Evolutionary conservation across 2,888 invertebrate species (phyloP), one percentile per base, ranked within the genome.

Genomic region (Chrysomela aeneicollis): DNA sequence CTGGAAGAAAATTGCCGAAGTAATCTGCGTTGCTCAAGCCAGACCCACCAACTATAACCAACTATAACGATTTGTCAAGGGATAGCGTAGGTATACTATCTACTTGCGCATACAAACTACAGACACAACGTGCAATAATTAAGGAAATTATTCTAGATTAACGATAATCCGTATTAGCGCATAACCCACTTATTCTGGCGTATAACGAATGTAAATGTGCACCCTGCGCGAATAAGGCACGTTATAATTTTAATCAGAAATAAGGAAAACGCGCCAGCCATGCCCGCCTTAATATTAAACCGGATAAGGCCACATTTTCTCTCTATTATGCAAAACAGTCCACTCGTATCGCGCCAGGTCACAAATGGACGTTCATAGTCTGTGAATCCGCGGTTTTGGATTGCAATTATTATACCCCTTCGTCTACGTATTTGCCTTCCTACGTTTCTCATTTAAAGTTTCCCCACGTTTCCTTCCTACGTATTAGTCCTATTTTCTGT

Each of bases 301-400:
- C 63, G 60, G 53, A 70, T 61, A 69, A 63, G 61, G 67, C 67
- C 52, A 71, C 67, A 71, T 72, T 74, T 72, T 72, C 73, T 68
- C 69, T 70, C 68, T 67, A 71, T 73, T 74, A 74, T 72, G 67
- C 70, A 68, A 72, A 74, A 70, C 66, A 72, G 70, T 63, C 61
- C 60, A 50, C 58, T 68, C 61, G 46, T 60, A 57, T 57, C 55
- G 21, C 21, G 10, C 32, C 10, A 35, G 32, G 32, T 35, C 42
- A 42, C 15, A 42, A 46, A 46, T 22, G 57, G 46, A 57, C 18
- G 12, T 30, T 46, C 46, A 18, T 46, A 26, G 12, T 46, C 57
- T 46, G 17, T 47, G 46, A 57, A 57, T 57, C 57, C 32, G 18
- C 46, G 57, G 57, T 57, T 57, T 6, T 22, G 57, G 26, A 57